A percentile compares a stretch with the other conserved stretches of the same genome.
Conservation (phyloP, 2,797 vertebrate genomes). For the Xenentodon cancila region DNA sequence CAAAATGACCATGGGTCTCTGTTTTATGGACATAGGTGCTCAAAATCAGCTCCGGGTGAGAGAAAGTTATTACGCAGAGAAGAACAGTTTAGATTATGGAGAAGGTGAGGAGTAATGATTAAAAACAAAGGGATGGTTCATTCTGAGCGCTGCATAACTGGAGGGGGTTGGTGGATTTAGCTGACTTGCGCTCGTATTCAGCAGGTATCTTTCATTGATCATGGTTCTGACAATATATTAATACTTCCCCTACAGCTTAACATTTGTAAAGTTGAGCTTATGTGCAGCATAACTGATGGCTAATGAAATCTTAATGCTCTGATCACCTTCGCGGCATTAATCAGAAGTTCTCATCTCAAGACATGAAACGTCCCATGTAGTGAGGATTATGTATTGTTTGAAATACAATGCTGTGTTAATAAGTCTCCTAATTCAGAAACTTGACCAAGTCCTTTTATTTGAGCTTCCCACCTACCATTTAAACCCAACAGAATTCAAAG, state of each 20-base stretch:
- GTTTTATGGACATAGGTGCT: slow-evolving; percentile 74
- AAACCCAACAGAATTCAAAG: slow-evolving; percentile 46
- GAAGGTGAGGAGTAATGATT: slow-evolving; percentile 63
- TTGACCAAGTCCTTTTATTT: background rate
- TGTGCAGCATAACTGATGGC: slow-evolving; percentile 54
- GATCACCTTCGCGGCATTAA: slow-evolving; percentile 41
- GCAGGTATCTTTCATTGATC: slow-evolving; percentile 66
- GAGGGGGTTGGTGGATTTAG: slow-evolving; percentile 68
- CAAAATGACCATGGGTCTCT: slow-evolving; percentile 73
- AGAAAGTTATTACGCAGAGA: slow-evolving; percentile 74
- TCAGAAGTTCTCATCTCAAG: slow-evolving; percentile 59
- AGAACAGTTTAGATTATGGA: slow-evolving; percentile 68
- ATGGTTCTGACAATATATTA: slow-evolving; percentile 65
- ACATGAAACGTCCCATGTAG: slow-evolving; percentile 1
- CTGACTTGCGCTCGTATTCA: slow-evolving; percentile 63
- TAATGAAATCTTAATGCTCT: slow-evolving; percentile 63
- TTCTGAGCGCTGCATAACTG: slow-evolving; percentile 61
- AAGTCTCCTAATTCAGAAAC: slow-evolving; percentile 26
- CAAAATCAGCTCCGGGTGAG: slow-evolving; percentile 66
- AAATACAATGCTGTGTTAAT: slow-evolving; percentile 28
- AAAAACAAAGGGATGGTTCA: slow-evolving; percentile 72
- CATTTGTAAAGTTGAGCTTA: slow-evolving; percentile 69
- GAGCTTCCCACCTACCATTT: slow-evolving; percentile 40
- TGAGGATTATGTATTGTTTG: slow-evolving; percentile 44
- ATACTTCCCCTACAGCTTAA: slow-evolving; percentile 60